Evolutionary conservation across 2,113 vertebrate species (phyloP).

Genomic region (Phoenicopterus ruber): DNA sequence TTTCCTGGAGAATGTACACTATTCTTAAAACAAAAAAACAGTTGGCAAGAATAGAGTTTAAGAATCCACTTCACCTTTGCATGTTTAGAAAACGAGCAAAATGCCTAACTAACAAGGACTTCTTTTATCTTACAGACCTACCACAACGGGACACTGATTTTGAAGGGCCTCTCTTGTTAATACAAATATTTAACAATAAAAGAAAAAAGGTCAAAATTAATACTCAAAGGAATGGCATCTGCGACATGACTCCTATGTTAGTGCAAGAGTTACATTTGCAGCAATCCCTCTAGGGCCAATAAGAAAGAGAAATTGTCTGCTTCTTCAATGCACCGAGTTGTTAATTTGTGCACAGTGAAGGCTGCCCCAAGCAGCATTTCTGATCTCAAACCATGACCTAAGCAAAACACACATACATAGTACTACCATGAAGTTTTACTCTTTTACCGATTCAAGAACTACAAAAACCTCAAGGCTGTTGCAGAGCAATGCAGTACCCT

Average conservation of each 20-base stretch:
- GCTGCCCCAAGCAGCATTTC: background rate
- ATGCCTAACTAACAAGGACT: background rate
- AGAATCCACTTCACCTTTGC: background rate
- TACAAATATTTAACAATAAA: background rate
- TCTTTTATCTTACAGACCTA: background rate
- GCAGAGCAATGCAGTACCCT: background rate
- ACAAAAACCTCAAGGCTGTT: background rate
- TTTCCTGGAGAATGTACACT: accelerated
- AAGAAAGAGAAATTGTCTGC: background rate
- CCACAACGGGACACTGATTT: background rate
- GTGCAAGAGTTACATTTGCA: background rate
- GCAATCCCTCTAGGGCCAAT: background rate
- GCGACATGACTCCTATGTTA: background rate
- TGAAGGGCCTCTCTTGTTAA: background rate
- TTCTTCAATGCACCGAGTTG: background rate
- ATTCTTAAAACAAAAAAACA: background rate
- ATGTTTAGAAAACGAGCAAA: background rate
- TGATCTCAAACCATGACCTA: background rate
- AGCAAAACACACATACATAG: background rate
- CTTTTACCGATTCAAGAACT: background rate
- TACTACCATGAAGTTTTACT: background rate
- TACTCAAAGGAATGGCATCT: background rate
- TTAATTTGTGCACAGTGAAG: background rate
- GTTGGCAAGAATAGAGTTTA: background rate
- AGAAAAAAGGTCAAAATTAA: background rate